Evolutionary conservation across 2,888 invertebrate species (phyloP).

Genomic region (Polydrusus cervinus): DNA sequence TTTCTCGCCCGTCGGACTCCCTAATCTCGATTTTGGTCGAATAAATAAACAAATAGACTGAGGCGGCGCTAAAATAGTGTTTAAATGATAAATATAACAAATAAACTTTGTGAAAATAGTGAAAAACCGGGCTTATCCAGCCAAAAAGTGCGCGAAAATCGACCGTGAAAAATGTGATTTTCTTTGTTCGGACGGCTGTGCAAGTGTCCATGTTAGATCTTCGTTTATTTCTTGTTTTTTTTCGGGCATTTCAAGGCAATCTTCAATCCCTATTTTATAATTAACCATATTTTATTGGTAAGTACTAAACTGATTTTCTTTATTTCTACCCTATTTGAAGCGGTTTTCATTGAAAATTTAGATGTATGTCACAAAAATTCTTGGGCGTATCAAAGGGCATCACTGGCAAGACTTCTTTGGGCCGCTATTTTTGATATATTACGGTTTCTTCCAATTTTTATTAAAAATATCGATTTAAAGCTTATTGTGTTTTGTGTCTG

Average conservation of each 20-base stretch:
- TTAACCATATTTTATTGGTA: conserved; percentile 60
- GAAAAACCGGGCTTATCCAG: conserved; percentile 54
- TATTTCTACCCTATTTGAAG: conserved; percentile 49
- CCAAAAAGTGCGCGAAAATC: conserved; percentile 63
- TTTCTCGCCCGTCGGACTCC: conserved; percentile 63
- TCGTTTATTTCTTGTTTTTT: conserved; percentile 58
- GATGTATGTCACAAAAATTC: conserved; percentile 67
- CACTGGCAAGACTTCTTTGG: conserved; percentile 65
- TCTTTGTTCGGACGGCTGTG: conserved; percentile 69
- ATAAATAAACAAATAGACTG: conserved; percentile 61
- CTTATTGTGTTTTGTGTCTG: conserved; percentile 49
- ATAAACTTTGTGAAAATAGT: conserved; percentile 54
- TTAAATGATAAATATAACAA: conserved; percentile 58
- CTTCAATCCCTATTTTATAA: conserved; percentile 54
- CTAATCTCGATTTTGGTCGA: conserved; percentile 60
- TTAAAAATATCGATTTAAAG: conserved; percentile 67
- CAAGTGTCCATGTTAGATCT: conserved; percentile 64
- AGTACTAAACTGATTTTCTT: conserved; percentile 55
- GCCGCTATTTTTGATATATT: conserved; percentile 68
- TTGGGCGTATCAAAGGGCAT: conserved; percentile 51
- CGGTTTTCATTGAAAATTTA: conserved; percentile 63
- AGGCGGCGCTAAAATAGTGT: conserved; percentile 56
- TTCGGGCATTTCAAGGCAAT: conserved; percentile 54
- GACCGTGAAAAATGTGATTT: conserved; percentile 68
- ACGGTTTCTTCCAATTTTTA: conserved; percentile 66